phyloP scores from a whole-genome alignment of 2,888 invertebrate species.

The Geotrupes spiniger region DNA sequence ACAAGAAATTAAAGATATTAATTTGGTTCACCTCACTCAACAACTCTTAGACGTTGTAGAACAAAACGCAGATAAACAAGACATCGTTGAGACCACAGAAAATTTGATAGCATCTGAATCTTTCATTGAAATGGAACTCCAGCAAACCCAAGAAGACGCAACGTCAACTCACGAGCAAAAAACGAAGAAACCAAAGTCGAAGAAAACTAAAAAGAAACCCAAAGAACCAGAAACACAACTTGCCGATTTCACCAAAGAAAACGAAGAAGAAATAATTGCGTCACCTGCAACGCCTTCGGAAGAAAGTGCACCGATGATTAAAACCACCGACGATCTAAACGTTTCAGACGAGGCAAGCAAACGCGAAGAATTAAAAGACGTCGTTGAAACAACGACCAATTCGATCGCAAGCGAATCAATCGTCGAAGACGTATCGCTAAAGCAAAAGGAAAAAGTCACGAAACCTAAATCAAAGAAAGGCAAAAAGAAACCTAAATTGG shows the following conservation, averaged over 20 bases:
- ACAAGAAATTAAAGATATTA: neutral
- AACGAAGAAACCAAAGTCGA: too few species aligned
- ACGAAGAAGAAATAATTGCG: neutral
- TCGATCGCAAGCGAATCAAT: too few species aligned
- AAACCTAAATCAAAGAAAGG: too few species aligned
- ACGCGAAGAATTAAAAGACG: neutral
- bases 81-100: slow-evolving; percentile 4
- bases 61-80: neutral
- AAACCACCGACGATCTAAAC: too few species aligned
- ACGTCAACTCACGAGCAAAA: too few species aligned
- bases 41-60: neutral
- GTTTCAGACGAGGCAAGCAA: neutral
- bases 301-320: neutral
- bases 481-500: too few species aligned
- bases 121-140: neutral
- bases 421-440: too few species aligned
- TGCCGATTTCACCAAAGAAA: neutral
- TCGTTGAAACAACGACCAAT: neutral
- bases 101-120: neutral
- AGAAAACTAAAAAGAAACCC: too few species aligned
- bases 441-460: too few species aligned
- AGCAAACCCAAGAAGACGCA: neutral
- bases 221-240: too few species aligned
- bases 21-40: neutral
- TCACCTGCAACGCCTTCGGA: neutral